phyloP scores from a whole-genome alignment of 1,140 invertebrate genomes.

The Calephelis virginiensis region DNA sequence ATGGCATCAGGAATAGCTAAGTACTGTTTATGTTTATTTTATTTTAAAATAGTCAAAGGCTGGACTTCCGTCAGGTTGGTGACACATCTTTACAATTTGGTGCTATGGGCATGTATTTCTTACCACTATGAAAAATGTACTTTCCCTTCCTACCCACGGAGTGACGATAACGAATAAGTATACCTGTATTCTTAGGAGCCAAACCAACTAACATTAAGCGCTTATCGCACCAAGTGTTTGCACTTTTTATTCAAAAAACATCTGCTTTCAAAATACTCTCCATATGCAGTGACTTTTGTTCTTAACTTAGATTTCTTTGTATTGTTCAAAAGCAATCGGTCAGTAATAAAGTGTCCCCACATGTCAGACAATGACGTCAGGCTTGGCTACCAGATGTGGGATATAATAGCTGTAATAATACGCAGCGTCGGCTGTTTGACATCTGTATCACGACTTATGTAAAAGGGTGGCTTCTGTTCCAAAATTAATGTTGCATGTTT shows the following conservation, averaged over 20 bases:
- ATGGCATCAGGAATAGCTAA: too few species aligned
- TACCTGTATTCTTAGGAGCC: too few species aligned
- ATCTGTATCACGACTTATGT: constrained; percentile 41
- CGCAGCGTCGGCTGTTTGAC: constrained; percentile 42
- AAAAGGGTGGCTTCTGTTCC: constrained; percentile 33
- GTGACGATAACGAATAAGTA: too few species aligned
- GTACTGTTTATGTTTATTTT: too few species aligned
- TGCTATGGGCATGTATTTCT: too few species aligned
- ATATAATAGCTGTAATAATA: constrained; percentile 47
- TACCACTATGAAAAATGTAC: too few species aligned
- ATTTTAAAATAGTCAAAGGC: too few species aligned
- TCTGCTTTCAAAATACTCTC: neutral
- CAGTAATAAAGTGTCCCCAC: constrained; percentile 42
- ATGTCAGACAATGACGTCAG: constrained; percentile 46
- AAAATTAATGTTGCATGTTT: constrained; percentile 18
- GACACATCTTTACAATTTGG: too few species aligned
- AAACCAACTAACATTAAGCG: too few species aligned
- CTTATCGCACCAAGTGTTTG: too few species aligned
- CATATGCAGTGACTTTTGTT: constrained; percentile 5
- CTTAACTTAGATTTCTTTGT: constrained; percentile 10
- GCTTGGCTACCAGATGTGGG: constrained; percentile 45
- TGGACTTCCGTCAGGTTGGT: too few species aligned
- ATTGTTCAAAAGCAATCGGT: constrained; percentile 26
- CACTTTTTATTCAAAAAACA: neutral
- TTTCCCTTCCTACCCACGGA: too few species aligned